Conservation (phyloP, 1,140 invertebrate species). For the Hyles vespertilio region DNA sequence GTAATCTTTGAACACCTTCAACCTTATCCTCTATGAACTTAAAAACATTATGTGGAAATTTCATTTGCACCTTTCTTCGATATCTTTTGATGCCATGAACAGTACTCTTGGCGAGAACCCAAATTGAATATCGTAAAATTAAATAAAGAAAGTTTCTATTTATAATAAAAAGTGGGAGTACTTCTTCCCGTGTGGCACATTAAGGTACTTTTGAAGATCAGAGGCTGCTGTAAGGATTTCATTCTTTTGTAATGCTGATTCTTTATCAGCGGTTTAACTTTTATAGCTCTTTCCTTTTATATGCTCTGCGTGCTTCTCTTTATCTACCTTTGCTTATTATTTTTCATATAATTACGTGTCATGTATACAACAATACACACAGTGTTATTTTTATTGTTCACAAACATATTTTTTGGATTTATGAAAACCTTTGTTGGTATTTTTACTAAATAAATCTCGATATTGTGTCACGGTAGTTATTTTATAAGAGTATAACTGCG, state of each 20-base stretch:
- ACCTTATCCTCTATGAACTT: conserved; percentile 26
- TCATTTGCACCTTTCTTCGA: conserved; percentile 38
- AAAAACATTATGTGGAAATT: conserved; percentile 32
- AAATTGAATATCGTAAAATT: too few relatives aligned
- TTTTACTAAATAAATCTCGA: conserved; percentile 32
- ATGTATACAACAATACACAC: too few relatives aligned
- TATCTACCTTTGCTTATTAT: conserved; percentile 15
- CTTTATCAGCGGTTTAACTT: conserved; percentile 11
- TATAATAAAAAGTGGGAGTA: conserved; percentile 46
- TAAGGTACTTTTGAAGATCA: conserved; percentile 13
- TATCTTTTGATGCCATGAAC: conserved; percentile 35
- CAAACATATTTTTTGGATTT: conserved; percentile 20
- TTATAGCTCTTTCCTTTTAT: conserved; percentile 5
- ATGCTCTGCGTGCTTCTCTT: conserved; percentile 9
- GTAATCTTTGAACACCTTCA: conserved; percentile 13
- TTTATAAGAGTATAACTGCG: conserved; percentile 10
- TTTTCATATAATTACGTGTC: too few relatives aligned
- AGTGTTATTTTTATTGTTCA: too few relatives aligned
- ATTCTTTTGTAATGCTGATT: conserved; percentile 6
- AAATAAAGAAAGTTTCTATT: conserved; percentile 28
- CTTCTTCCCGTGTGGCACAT: conserved; percentile 8
- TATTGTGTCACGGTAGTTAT: conserved; percentile 29
- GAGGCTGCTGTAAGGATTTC: conserved; percentile 5
- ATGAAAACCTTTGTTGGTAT: too few relatives aligned
- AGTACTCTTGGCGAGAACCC: too few relatives aligned